Evolutionary conservation across 2,888 invertebrate species (phyloP), one percentile per base, ranked within the genome.

Genomic region (Pachymerium ferrugineum): DNA sequence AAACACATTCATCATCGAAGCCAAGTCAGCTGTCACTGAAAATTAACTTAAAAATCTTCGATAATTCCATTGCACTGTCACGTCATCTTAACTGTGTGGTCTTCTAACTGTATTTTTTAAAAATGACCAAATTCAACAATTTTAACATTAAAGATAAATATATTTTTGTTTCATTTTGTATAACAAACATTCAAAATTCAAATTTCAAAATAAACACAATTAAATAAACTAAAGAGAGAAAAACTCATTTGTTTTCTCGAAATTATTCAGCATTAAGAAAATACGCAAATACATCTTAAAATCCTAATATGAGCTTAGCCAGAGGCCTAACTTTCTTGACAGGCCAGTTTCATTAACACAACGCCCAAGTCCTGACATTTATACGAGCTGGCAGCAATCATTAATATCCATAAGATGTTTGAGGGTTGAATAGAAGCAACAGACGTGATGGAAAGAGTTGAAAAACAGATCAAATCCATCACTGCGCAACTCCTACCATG

Each of bases 41-140:
- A 76, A 75, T 76, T 76, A 76, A 75, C 76, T 76, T 75, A 76
- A 76, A 76, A 76, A 76, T 76, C 75, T 69, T 38, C 70, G 76
- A 76, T 76, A 76, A 76, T 76, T 67, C 76, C 73, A 62, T 30
- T 67, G 47, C 47, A 54, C 19, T 54, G 47, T 54, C 47, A 54
- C 47, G 47, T 54, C 47, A 54, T 22, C 47, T 54, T 54, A 54
- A 54, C 19, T 54, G 19, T 54, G 47, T n/a, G 16, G n/a, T 54
- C 10, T 54, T 54, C 47, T 8, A 22, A 54, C 19, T 19, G 10
- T 3, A 5, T 1, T 16, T 10, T 4, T 22, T 10, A 54, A 54
- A 54, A 19, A 54, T 4, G 3, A 22, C n/a, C n/a, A n/a, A n/a
- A n/a, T n/a, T n/a, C n/a, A n/a, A n/a, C n/a, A n/a, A n/a, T n/a